Conservation (phyloP, 2,113 vertebrate species). For the Sorex fumeus region DNA sequence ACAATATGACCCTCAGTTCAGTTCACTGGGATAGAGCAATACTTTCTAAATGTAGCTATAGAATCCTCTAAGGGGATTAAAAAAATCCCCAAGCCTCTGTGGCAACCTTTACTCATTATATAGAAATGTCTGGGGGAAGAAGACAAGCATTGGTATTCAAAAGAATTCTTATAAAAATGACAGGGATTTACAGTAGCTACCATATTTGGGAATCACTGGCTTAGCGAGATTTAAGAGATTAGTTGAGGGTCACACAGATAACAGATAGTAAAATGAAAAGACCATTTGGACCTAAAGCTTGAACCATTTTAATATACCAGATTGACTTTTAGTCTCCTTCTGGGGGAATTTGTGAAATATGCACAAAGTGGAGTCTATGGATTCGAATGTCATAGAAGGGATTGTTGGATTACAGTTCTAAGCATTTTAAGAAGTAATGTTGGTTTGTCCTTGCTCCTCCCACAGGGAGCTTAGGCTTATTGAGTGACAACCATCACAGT, state of each 20-base stretch:
- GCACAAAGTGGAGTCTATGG: background rate
- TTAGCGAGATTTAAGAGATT: slow-evolving; percentile 32
- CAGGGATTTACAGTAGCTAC: background rate
- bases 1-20: too few relatives aligned
- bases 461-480: too few relatives aligned
- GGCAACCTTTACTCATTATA: background rate
- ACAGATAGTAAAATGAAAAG: background rate
- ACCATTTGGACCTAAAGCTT: background rate
- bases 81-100: background rate
- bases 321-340: background rate
- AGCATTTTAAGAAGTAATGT: too few relatives aligned
- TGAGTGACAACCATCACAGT: too few relatives aligned
- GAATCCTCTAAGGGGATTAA: background rate
- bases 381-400: too few relatives aligned
- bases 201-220: background rate
- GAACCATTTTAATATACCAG: background rate
- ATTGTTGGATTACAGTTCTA: too few relatives aligned
- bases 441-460: too few relatives aligned
- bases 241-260: background rate
- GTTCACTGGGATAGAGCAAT: too few relatives aligned
- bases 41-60: background rate
- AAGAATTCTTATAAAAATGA: background rate
- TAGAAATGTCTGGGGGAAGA: background rate
- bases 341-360: background rate
- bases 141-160: background rate